A percentile compares a stretch with the other conserved stretches of the same genome.
These are phyloP conservation scores for Aphidius colemani DNA, from an alignment of 2,888 invertebrate genomes.

Conservation along the genomic window DNA sequence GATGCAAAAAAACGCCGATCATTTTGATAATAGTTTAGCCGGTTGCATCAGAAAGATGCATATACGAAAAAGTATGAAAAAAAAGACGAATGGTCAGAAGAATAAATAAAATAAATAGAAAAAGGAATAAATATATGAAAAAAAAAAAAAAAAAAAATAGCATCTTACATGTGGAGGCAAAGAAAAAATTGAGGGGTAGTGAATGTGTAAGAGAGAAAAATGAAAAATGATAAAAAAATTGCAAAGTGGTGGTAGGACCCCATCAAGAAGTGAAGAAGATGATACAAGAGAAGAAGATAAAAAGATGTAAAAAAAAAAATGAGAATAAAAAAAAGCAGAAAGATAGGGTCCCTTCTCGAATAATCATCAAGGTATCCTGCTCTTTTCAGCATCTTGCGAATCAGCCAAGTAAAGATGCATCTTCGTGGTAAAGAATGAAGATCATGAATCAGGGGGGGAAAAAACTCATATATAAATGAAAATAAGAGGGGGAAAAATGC, in stretches of 20 bases:
- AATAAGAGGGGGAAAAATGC: slow-evolving; percentile 33
- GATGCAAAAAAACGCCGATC: too few species aligned
- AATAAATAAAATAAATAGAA: too few species aligned
- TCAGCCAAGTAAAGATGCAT: slow-evolving; percentile 35
- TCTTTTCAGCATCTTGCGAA: slow-evolving; percentile 29
- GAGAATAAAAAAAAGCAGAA: not conserved
- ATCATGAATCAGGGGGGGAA: slow-evolving; percentile 26
- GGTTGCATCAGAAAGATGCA: too few species aligned
- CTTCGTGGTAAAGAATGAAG: slow-evolving; percentile 25
- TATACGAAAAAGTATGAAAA: too few species aligned
- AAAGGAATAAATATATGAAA: too few species aligned
- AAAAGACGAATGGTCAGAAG: too few species aligned
- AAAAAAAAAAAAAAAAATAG: too few species aligned
- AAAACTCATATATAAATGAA: slow-evolving; percentile 17
- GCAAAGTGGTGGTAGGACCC: not conserved
- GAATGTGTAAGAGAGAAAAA: not conserved
- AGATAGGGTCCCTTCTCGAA: slow-evolving; percentile 15
- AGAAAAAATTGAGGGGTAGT: not conserved
- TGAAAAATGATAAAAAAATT: not conserved
- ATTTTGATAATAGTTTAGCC: too few species aligned
- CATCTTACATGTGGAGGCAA: not conserved
- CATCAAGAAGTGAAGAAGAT: slow-evolving; percentile 3
- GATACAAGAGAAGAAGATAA: not conserved
- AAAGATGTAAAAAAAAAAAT: not conserved
- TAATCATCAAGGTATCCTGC: not conserved